Conservation (phyloP, 2,888 invertebrate species). For the Nipponacmea schrenckii region DNA sequence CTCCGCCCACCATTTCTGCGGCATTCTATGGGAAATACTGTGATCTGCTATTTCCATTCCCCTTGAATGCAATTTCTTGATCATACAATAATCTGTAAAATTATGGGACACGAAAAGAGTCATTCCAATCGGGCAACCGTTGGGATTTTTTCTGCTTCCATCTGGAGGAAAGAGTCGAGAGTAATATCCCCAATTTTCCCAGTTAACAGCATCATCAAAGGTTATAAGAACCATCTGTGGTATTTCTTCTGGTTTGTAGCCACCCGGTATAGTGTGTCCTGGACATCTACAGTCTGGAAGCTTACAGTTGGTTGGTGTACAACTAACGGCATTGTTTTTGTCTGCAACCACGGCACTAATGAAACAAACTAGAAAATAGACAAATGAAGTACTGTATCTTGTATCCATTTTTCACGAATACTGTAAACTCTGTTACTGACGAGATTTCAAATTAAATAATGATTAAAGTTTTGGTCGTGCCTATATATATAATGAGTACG, state of each 20-base stretch:
- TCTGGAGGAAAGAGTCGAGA: constrained; percentile 40
- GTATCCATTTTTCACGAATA: no score
- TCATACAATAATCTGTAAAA: constrained; percentile 98
- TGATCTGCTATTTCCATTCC: constrained; percentile 56
- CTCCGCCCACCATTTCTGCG: constrained; percentile 73
- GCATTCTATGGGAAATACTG: constrained; percentile 71
- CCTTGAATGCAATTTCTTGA: constrained; percentile 47
- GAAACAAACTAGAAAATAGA: no score
- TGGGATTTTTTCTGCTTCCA: constrained; percentile 71
- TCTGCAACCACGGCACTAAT: no score
- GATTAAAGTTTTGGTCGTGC: no score
- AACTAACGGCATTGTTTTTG: background rate
- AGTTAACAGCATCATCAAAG: constrained; percentile 57
- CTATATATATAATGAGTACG: no score
- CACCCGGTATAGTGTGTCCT: constrained; percentile 33
- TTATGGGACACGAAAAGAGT: constrained; percentile 99
- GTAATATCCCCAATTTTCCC: constrained; percentile 41
- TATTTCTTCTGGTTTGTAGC: constrained; percentile 36
- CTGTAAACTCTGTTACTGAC: no score
- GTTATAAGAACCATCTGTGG: constrained; percentile 60
- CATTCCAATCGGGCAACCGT: constrained; percentile 80
- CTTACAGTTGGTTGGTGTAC: constrained; percentile 30
- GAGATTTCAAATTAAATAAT: no score
- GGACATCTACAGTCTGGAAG: constrained; percentile 52
- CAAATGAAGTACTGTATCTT: no score